Evolutionary conservation across 2,888 invertebrate genomes (phyloP).

Genomic region (Galerucella calmariensis): DNA sequence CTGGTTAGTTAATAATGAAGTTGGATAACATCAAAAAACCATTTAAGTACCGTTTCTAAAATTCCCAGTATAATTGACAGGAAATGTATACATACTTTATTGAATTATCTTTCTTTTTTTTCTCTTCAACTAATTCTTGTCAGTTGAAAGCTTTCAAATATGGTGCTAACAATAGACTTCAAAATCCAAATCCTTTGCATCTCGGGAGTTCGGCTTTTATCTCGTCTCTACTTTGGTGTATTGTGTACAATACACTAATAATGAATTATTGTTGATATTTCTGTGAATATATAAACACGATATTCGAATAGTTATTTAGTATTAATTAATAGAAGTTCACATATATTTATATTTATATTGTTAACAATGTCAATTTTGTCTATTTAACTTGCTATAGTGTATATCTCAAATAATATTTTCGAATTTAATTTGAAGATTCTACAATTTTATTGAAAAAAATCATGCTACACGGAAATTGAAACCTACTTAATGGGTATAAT

Average conservation of each 20-base stretch:
- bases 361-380: not conserved
- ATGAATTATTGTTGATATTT: not conserved
- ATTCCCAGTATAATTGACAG: too few species aligned
- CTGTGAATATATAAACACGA: constrained; percentile 5
- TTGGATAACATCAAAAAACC: too few species aligned
- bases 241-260: not conserved
- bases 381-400: not conserved
- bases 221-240: not conserved
- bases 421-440: not conserved
- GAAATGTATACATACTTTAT: too few species aligned
- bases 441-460: not conserved
- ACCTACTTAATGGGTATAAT: not conserved
- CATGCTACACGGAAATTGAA: not conserved
- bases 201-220: too few species aligned
- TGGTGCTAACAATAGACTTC: too few species aligned
- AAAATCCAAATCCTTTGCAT: too few species aligned
- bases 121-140: too few species aligned
- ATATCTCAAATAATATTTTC: not conserved
- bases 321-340: not conserved
- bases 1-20: too few species aligned
- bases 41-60: too few species aligned
- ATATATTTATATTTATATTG: not conserved
- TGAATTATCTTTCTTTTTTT: too few species aligned
- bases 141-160: too few species aligned
- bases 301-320: not conserved